Evolutionary conservation across 2,888 invertebrate species (phyloP), one percentile per base, ranked within the genome.

Genomic region (Heterodera filipjevi): DNA sequence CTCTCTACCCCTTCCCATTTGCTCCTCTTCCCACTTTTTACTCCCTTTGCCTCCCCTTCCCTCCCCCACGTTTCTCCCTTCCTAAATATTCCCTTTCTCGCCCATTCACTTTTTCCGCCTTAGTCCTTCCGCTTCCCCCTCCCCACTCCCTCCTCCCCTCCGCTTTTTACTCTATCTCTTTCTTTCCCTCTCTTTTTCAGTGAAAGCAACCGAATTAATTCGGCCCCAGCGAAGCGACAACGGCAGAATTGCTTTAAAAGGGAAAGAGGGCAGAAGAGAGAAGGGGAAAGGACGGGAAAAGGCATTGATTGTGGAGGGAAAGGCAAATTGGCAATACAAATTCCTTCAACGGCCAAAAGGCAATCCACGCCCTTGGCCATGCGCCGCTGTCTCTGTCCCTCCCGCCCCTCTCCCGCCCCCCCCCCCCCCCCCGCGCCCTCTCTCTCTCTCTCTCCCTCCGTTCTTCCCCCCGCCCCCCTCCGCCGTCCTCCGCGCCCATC

Each of bases 211-310:
- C 32, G 68, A 68, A 68, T 68, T 68, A 68, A 32, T 68, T 32
- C 32, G 33, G 68, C 33, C 68, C 19, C 68, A 68, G 3, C 68
- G 68, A 68, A 35, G 68, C 33, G 68, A 68, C 68, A 68, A 59
- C 59, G 59, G 59, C 59, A n/a, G 59, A 68, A 68, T 68, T 12
- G 68, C 68, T 68, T 68, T 66, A 66, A 35, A 12, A 16, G 68
- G 32, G 30, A 68, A 68, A 35, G 5, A 6, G 66, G 30, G 66
- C 6, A 33, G 19, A 1, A 19, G 22, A 16, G 68, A 10, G 68
- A 14, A 19, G 33, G 30, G 35, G 32, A 14, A 22, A 22, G 33
- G 30, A 16, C 8, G 27, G 59, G 59, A 12, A 22, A 27, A 27
- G 68, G 68, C 32, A 33, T 32, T 32, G 68, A 68, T 33, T 68